A percentile compares a stretch with the other conserved stretches of the same genome.
Conservation (phyloP, 2,888 invertebrate genomes). For the Folsomia candida region DNA sequence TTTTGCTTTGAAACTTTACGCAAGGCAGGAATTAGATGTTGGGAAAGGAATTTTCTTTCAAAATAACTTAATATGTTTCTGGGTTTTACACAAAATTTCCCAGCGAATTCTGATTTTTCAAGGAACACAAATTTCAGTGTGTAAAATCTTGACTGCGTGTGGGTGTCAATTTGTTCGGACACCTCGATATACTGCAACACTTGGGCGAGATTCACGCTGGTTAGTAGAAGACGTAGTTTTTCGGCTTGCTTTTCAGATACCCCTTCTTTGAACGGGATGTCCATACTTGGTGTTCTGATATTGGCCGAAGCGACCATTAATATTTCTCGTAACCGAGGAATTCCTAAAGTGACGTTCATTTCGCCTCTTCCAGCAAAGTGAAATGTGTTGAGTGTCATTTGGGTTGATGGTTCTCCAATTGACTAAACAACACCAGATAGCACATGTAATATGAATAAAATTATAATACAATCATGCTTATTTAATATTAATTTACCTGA, state of each 20-base stretch:
- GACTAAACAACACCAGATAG: constrained; percentile 60
- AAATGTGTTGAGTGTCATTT: constrained; percentile 99
- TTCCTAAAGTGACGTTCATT: constrained; percentile 97
- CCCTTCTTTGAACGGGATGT: constrained; percentile 73
- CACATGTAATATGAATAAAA: not conserved
- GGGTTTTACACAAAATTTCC: constrained; percentile 70
- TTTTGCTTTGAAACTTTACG: constrained; percentile 61
- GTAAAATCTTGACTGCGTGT: constrained; percentile 63
- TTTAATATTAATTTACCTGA: constrained; percentile 60
- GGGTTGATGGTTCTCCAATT: constrained; percentile 98
- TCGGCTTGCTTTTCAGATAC: constrained; percentile 63
- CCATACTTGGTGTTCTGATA: constrained; percentile 94
- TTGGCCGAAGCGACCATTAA: constrained; percentile 92
- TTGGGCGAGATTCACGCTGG: constrained; percentile 74
- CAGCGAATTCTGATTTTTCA: constrained; percentile 70
- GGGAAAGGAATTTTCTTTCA: constrained; percentile 66
- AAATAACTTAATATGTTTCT: constrained; percentile 69
- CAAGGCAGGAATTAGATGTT: constrained; percentile 65
- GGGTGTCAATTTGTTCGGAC: constrained; percentile 55
- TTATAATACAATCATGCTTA: not conserved
- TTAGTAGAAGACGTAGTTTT: constrained; percentile 69
- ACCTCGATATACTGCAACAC: constrained; percentile 72
- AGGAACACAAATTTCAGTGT: constrained; percentile 71
- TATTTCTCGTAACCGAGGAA: constrained; percentile 93
- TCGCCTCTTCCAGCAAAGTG: constrained; percentile 99